Conservation (phyloP, 1,140 invertebrate genomes). For the Homalodisca vitripennis region DNA sequence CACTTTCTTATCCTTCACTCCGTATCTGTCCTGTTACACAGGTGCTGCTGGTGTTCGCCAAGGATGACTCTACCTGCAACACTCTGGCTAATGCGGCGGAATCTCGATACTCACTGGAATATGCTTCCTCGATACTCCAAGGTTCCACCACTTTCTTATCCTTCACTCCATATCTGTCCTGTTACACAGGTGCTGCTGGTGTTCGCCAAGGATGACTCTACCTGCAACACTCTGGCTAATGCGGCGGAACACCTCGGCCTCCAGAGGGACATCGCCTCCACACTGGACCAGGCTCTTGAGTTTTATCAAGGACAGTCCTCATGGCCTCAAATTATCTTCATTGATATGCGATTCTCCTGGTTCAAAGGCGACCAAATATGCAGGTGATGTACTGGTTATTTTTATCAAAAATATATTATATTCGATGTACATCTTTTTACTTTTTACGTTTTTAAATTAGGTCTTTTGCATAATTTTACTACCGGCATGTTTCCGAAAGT, state of each 20-base stretch:
- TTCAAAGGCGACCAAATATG: constrained; percentile 30
- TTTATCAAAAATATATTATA: neutral
- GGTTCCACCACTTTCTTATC: neutral
- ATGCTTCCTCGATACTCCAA: constrained; percentile 12
- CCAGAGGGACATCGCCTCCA: constrained; percentile 20
- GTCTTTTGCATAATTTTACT: too few species aligned
- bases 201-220: constrained; percentile 27
- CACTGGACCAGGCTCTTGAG: constrained; percentile 2
- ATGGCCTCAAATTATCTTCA: constrained; percentile 25
- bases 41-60: constrained; percentile 28
- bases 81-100: constrained; percentile 19
- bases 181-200: constrained; percentile 27
- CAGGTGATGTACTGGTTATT: constrained; percentile 12
- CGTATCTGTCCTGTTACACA: too few species aligned
- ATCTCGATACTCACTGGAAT: neutral
- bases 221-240: constrained; percentile 15
- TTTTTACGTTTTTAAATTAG: too few species aligned
- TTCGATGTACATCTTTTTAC: too few species aligned
- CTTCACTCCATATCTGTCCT: too few species aligned
- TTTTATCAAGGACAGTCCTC: constrained; percentile 21
- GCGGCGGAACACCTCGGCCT: constrained; percentile 28
- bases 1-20: too few species aligned
- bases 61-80: constrained; percentile 21
- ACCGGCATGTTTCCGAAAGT: too few species aligned
- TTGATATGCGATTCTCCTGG: constrained; percentile 27